These are phyloP conservation scores for Rhopalosiphum maidis DNA, from an alignment of 1,140 invertebrate species.

Conservation along the genomic window DNA sequence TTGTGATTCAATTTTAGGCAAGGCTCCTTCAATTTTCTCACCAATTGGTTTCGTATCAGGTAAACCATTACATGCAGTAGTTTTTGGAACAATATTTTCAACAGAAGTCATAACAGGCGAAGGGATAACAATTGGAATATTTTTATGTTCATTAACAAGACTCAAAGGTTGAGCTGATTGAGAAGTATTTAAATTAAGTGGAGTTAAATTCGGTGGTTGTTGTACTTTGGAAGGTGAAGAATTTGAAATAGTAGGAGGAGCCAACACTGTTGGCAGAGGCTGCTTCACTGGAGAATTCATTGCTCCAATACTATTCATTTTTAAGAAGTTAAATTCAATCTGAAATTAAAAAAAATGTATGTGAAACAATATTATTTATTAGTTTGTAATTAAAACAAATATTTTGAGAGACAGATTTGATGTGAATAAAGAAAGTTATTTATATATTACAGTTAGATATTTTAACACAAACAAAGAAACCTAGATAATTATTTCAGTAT, in stretches of 20 bases:
- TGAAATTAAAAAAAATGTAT: neutral
- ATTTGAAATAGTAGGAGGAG: slow-evolving; percentile 39
- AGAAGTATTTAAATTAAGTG: slow-evolving; percentile 46
- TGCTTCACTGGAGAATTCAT: slow-evolving; percentile 56
- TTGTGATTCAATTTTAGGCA: slow-evolving; percentile 40
- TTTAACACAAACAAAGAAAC: neutral
- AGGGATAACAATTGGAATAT: neutral
- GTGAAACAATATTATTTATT: neutral
- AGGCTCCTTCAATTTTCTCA: slow-evolving; percentile 20
- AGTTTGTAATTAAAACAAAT: neutral
- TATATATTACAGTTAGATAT: neutral
- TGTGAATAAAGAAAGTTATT: neutral
- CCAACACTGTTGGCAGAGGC: slow-evolving; percentile 39
- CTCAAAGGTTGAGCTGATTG: slow-evolving; percentile 52
- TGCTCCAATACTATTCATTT: slow-evolving; percentile 51
- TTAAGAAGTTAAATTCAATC: slow-evolving; percentile 18
- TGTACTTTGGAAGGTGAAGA: slow-evolving; percentile 50
- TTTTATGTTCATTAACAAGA: slow-evolving; percentile 52
- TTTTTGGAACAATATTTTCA: slow-evolving; percentile 47
- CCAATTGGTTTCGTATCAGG: slow-evolving; percentile 32
- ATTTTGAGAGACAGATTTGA: neutral
- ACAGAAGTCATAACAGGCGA: neutral
- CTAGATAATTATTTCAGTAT: neutral
- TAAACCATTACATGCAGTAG: slow-evolving; percentile 45
- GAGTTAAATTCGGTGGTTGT: slow-evolving; percentile 49